Evolutionary conservation across 30 jellyfish, hydroid and myxozoan genomes (phyloP).

Genomic region (Cassiopea xamachana): DNA sequence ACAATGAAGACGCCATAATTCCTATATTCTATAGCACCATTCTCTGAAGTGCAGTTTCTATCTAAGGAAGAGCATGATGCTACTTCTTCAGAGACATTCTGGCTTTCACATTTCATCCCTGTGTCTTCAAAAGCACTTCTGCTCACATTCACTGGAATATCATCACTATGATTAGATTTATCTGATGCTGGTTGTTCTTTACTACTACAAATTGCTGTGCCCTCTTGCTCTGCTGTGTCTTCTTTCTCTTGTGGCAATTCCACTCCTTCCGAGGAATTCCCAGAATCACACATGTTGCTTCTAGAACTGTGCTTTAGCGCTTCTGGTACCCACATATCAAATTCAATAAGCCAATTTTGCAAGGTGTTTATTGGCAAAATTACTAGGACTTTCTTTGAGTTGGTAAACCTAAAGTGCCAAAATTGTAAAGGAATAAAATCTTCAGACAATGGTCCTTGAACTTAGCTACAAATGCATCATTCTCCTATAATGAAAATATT

Average conservation of each 20-base stretch:
- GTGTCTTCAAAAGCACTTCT: neutral
- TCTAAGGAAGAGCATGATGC: neutral
- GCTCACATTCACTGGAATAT: neutral
- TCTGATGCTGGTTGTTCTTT: neutral
- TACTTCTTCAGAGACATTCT: neutral
- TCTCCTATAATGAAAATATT: too few species aligned
- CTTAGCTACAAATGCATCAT: too few species aligned
- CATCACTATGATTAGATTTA: neutral
- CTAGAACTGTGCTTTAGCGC: constrained; percentile 9
- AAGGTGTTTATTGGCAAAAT: constrained; percentile 92
- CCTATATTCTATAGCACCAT: constrained; percentile 34
- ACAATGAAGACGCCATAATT: constrained; percentile 65
- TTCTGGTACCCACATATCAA: constrained; percentile 91
- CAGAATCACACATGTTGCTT: neutral
- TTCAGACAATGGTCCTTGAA: too few species aligned
- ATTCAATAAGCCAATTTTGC: constrained; percentile 92
- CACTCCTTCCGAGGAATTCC: neutral
- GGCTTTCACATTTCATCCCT: neutral
- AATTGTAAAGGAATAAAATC: neutral
- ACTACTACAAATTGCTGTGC: neutral
- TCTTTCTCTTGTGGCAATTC: neutral
- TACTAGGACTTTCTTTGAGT: constrained; percentile 80
- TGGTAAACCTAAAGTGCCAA: constrained; percentile 53
- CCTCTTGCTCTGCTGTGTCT: neutral
- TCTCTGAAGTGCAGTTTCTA: neutral